Conservation (phyloP, 64 coral and sea anemone species). For the Orbicella faveolata region DNA sequence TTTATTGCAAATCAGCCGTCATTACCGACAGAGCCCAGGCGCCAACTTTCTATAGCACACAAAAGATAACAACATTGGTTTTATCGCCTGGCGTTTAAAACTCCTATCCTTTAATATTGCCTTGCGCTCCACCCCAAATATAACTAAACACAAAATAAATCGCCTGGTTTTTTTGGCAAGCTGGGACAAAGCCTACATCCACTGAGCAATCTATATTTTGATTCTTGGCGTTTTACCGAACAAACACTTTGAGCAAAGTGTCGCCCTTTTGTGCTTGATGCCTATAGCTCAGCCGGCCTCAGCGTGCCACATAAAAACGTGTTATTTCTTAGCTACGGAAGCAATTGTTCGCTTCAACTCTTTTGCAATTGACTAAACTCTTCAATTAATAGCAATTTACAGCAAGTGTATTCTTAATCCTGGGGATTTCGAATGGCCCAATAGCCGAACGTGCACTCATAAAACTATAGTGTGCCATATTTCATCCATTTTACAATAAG, state of each 20-base stretch:
- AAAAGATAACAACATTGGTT: constrained; percentile 52
- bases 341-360: constrained; percentile 35
- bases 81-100: constrained; percentile 35
- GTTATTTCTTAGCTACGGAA: constrained; percentile 34
- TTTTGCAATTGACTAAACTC: constrained; percentile 20
- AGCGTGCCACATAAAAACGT: constrained; percentile 22
- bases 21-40: constrained; percentile 14
- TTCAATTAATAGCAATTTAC: constrained; percentile 21
- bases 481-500: constrained; percentile 20
- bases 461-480: neutral
- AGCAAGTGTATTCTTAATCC: constrained; percentile 20
- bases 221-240: neutral
- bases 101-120: constrained; percentile 21
- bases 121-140: neutral
- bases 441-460: neutral
- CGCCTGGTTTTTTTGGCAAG: neutral
- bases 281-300: neutral
- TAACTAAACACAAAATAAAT: constrained; percentile 19
- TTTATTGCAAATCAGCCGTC: constrained; percentile 31
- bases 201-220: neutral
- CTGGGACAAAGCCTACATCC: neutral
- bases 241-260: neutral
- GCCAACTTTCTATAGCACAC: constrained; percentile 23
- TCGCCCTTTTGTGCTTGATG: neutral
- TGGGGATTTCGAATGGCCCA: neutral